Percentiles rank a stretch among this genome's conserved stretches.
Evolutionary conservation across 2,113 vertebrate genomes (phyloP).

Genomic region (Cavia aperea): DNA sequence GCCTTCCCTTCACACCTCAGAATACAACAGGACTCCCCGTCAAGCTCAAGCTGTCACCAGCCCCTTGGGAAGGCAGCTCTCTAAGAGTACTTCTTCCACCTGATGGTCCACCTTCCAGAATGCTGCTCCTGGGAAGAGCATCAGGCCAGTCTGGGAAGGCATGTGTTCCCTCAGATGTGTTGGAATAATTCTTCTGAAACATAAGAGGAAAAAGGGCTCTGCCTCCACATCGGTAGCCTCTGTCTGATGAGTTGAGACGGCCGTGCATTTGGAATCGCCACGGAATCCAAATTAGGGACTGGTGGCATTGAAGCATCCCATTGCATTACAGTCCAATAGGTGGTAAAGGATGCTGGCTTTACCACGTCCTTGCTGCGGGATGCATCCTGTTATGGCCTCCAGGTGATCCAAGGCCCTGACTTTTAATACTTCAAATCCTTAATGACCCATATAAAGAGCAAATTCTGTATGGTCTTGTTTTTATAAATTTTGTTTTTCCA

Average conservation of each 20-base stretch:
- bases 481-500: not conserved
- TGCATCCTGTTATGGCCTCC: not conserved
- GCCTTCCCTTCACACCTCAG: conserved; percentile 79
- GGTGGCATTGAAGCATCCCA: not conserved
- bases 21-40: conserved; percentile 76
- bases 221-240: not conserved
- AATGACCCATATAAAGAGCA: not conserved
- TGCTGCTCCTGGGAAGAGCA: not conserved
- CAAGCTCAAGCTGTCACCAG: conserved; percentile 77
- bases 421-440: not conserved
- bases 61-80: conserved; percentile 70
- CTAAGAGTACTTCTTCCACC: conserved; percentile 63
- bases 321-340: no score
- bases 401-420: not conserved
- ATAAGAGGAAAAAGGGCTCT: not conserved
- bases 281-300: not conserved
- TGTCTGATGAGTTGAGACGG: not conserved
- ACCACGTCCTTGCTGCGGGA: fast-evolving
- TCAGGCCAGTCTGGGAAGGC: not conserved
- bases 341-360: not conserved
- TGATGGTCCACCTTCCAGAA: conserved; percentile 52
- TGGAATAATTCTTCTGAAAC: not conserved
- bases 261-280: fast-evolving
- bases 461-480: not conserved
- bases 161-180: not conserved